phyloP scores from a whole-genome alignment of 2,888 invertebrate species.

The Lysandra bellargus region DNA sequence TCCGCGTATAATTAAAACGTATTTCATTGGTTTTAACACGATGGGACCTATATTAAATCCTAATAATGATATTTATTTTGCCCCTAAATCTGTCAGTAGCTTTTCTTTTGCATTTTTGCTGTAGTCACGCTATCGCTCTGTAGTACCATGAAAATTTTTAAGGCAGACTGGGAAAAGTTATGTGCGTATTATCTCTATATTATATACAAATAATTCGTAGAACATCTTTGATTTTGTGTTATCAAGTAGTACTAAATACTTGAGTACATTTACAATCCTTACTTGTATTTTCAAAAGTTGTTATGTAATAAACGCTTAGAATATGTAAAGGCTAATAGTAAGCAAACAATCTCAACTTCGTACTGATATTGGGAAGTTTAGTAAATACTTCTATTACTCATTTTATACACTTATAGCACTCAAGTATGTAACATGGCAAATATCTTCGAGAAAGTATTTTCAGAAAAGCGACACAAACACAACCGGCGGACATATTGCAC shows the following conservation, averaged over 20 bases:
- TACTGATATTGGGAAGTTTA: not conserved
- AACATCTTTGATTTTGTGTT: too few species aligned
- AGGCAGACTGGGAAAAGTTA: too few species aligned
- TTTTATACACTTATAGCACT: conserved; percentile 9
- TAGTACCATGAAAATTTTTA: too few species aligned
- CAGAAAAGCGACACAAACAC: not conserved
- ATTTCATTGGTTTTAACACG: not conserved
- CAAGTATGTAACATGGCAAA: not conserved
- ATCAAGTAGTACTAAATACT: too few species aligned
- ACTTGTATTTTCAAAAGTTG: too few species aligned
- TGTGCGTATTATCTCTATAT: too few species aligned
- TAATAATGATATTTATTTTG: not conserved
- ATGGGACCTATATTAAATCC: not conserved
- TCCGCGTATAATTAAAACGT: not conserved
- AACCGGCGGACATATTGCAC: conserved; percentile 10
- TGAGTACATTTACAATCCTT: too few species aligned
- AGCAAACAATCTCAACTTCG: not conserved
- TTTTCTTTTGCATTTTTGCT: too few species aligned
- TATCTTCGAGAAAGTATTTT: conserved; percentile 16
- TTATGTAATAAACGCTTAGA: not conserved
- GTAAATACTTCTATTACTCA: not conserved
- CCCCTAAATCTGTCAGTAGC: not conserved
- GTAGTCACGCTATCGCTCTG: too few species aligned
- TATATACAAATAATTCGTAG: too few species aligned
- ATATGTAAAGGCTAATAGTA: not conserved